A percentile compares a stretch with the other conserved stretches of the same genome.
phyloP scores from a whole-genome alignment of 1,140 invertebrate species.

The Pseudomyrmex dendroicus region DNA sequence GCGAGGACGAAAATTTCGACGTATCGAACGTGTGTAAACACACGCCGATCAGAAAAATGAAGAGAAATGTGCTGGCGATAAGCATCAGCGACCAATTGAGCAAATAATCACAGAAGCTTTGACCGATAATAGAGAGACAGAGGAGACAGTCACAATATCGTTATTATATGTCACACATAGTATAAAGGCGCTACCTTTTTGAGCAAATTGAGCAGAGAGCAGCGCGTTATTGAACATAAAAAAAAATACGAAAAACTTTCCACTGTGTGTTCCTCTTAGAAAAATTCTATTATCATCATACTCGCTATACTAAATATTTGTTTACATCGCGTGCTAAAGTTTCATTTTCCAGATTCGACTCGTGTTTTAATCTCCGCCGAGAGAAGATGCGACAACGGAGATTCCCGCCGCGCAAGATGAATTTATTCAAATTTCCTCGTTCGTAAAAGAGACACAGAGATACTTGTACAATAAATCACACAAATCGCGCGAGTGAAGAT shows the following conservation, averaged over 20 bases:
- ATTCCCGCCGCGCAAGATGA: background rate
- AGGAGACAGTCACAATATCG: constrained; percentile 26
- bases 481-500: background rate
- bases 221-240: background rate
- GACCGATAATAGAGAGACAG: constrained; percentile 57
- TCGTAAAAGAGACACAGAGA: background rate
- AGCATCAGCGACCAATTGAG: constrained; percentile 65
- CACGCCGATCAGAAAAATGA: constrained; percentile 16
- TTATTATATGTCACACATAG: constrained; percentile 16
- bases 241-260: background rate
- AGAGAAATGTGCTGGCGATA: constrained; percentile 28
- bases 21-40: constrained; percentile 13
- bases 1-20: constrained; percentile 8
- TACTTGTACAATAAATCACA: constrained; percentile 10
- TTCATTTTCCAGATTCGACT: constrained; percentile 1
- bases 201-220: background rate
- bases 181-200: background rate
- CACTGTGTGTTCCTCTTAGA: background rate
- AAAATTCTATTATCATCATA: constrained; percentile 4
- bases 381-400: background rate
- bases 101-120: constrained; percentile 68
- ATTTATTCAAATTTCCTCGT: background rate
- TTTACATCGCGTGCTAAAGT: background rate
- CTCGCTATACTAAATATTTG: constrained; percentile 7
- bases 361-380: background rate